These are phyloP conservation scores for Pangasianodon hypophthalmus DNA, from an alignment of 2,113 vertebrate species.

Conservation along the genomic window DNA sequence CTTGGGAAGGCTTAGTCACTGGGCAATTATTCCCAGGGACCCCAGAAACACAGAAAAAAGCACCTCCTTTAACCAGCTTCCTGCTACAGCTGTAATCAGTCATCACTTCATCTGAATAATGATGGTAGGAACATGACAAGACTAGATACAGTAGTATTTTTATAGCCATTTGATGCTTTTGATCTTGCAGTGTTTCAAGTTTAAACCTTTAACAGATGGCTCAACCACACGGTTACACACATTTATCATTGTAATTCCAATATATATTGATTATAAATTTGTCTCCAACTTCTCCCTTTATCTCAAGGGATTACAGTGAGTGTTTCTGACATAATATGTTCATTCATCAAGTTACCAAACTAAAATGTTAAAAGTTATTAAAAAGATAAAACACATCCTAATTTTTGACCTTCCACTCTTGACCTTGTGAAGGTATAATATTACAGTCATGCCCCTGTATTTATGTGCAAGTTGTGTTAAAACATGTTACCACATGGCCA, in stretches of 20 bases:
- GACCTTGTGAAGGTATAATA: no score
- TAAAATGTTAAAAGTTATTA: no score
- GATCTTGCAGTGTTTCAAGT: neutral
- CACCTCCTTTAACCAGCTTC: neutral
- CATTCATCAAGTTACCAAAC: no score
- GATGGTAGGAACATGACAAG: neutral
- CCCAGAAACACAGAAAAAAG: constrained; percentile 1
- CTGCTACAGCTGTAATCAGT: neutral
- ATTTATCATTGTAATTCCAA: neutral
- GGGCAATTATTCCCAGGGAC: constrained; percentile 11
- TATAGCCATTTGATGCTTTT: neutral
- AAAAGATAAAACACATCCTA: no score
- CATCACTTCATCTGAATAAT: neutral
- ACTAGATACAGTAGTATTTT: neutral
- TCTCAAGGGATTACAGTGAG: no score
- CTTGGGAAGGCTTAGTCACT: constrained; percentile 45
- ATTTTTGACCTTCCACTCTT: no score
- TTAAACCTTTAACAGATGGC: neutral
- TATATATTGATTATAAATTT: no score
- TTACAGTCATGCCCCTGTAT: no score
- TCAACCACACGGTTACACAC: neutral
- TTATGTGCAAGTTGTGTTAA: no score
- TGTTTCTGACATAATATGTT: no score
- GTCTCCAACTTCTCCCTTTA: no score
- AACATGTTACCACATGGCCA: no score